phyloP scores from a whole-genome alignment of 2,888 invertebrate genomes.

The Nebria brevicollis region DNA sequence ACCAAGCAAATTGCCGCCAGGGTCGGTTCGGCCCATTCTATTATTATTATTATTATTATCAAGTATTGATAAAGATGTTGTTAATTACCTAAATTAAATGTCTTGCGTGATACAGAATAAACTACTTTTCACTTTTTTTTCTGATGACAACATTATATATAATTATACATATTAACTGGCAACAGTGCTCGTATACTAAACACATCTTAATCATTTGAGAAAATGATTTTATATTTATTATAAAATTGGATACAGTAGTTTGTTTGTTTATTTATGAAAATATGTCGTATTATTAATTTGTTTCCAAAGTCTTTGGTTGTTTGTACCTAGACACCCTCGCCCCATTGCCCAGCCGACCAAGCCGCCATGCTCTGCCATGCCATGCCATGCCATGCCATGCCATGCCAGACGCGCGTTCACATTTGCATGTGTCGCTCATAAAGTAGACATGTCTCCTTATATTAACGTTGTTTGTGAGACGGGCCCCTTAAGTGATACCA shows the following conservation, averaged over 20 bases:
- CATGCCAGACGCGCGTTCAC: slow-evolving; percentile 24
- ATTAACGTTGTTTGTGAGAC: slow-evolving; percentile 47
- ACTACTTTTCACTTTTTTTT: background rate
- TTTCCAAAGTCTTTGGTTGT: background rate
- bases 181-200: slow-evolving; percentile 30
- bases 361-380: no score
- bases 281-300: background rate
- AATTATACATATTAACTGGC: slow-evolving; percentile 41
- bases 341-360: background rate
- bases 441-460: slow-evolving; percentile 45
- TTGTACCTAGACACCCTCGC: background rate
- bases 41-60: background rate
- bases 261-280: slow-evolving; percentile 2
- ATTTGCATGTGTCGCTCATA: slow-evolving; percentile 48
- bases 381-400: background rate
- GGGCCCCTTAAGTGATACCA: slow-evolving; percentile 18
- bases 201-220: no score
- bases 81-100: no score
- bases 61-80: no score
- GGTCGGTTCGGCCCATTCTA: slow-evolving; percentile 15
- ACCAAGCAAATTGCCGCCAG: slow-evolving; percentile 7
- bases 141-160: slow-evolving; percentile 16
- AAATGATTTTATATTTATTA: no score
- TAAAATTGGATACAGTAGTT: background rate
- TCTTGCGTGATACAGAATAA: no score